Evolutionary conservation across 2,113 vertebrate genomes (phyloP).

Genomic region (Vulpes vulpes): DNA sequence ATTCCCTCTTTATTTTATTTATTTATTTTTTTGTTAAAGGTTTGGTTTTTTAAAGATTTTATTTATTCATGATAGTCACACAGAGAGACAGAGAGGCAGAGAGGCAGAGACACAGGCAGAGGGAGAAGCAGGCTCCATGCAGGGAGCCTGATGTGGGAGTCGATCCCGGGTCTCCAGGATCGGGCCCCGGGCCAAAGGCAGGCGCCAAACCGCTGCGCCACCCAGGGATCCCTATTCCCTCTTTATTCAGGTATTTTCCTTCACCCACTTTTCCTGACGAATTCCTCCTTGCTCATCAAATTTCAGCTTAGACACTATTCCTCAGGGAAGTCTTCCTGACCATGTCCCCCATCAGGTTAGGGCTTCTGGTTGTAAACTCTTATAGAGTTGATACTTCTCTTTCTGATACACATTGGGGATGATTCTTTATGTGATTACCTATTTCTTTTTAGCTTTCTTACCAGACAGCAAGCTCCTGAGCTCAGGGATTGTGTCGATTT

Average conservation of each 20-base stretch:
- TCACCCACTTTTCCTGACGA: background rate
- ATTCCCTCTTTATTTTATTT: conserved; percentile 20
- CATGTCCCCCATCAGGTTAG: background rate
- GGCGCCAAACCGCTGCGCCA: no score
- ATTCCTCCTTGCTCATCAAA: background rate
- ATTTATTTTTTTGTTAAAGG: no score
- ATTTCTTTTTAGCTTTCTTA: background rate
- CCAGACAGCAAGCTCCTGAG: background rate
- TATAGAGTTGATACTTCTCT: background rate
- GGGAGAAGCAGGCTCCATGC: no score
- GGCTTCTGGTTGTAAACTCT: background rate
- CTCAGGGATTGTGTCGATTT: background rate
- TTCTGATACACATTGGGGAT: background rate
- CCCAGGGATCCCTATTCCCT: conserved; percentile 6
- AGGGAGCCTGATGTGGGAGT: no score
- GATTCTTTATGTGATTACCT: background rate
- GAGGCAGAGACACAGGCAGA: no score
- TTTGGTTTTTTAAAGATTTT: no score
- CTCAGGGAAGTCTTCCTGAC: background rate
- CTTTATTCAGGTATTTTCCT: background rate
- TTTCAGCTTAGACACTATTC: background rate
- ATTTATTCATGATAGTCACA: no score
- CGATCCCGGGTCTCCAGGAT: no score
- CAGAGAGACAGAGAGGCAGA: no score
- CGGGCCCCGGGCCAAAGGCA: no score